Conservation (phyloP, 2,113 vertebrate species). For the Syngnathus scovelli region DNA sequence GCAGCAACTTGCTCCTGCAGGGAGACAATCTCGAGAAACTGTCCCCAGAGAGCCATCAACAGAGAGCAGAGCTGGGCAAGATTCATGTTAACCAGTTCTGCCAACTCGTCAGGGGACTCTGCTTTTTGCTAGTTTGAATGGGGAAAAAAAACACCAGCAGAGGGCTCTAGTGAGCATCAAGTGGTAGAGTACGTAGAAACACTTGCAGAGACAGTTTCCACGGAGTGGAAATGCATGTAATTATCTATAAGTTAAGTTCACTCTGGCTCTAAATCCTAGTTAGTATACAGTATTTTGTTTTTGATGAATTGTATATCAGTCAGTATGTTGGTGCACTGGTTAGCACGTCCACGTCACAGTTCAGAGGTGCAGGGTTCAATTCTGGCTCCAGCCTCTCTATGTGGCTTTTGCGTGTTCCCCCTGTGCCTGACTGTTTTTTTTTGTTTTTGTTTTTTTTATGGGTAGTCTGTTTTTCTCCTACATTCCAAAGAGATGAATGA, state of each 20-base stretch:
- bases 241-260: not conserved
- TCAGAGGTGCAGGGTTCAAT: too few relatives aligned
- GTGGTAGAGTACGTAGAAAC: not conserved
- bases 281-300: not conserved
- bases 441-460: too few relatives aligned
- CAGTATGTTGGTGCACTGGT: too few relatives aligned
- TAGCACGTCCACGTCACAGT: too few relatives aligned
- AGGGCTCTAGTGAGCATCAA: conserved; percentile 8
- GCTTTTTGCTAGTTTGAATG: conserved; percentile 73
- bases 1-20: conserved; percentile 85
- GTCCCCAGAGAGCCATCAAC: conserved; percentile 97
- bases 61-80: conserved; percentile 97
- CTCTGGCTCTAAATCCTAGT: not conserved
- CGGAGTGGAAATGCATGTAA: not conserved
- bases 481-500: too few relatives aligned
- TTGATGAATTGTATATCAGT: not conserved
- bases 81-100: conserved; percentile 98
- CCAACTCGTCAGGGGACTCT: conserved; percentile 93
- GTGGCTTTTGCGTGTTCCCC: too few relatives aligned
- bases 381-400: too few relatives aligned
- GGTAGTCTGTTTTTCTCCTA: too few relatives aligned
- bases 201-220: not conserved
- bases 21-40: conserved; percentile 90
- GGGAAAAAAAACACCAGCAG: conserved; percentile 29
- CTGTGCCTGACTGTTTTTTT: too few relatives aligned